Evolutionary conservation across 2,797 vertebrate genomes (phyloP), one percentile per base, ranked within the genome.

Genomic region (Vireo griseus): DNA sequence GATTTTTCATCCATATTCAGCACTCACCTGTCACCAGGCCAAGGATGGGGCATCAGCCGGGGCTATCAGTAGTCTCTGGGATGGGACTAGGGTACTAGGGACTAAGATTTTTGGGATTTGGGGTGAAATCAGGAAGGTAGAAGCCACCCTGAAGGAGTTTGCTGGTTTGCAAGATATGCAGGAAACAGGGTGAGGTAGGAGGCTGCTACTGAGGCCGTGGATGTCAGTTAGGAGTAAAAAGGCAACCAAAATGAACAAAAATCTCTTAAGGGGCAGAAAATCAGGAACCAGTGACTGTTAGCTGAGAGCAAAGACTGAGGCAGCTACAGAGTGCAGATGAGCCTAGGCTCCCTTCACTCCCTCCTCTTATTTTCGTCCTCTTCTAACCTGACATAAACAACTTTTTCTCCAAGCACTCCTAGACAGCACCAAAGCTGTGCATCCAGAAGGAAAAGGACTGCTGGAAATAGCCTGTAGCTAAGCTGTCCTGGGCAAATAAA

Each of bases 381-480:
- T 89, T 92, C 52, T 77, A 83, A 83, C n/a, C 13, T 10, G 0
- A 71, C 45, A 83, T 47, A 83, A 87, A 45, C 65, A 83, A 94
- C 33, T 74, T 91, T 91, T 83, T 86, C 95, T 92, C 65, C 50
- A 88, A 85, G 87, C 19, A 0, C 26, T 87, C 55, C 75, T 22
- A 82, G 91, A 69, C 44, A 57, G 21, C 75, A 87, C 93, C 81
- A 93, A 94, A 74, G 52, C 78, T 92, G 68, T 67, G 72, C 85
- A 91, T 90, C 81, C 68, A 88, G 68, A 96, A 92, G 78, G 75
- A 95, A 95, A 77, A 92, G 13, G 61, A 80, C 84, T 95, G 61
- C 61, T 92, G 68, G 51, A 94, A 94, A 82, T 14, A 87, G 81
- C 75, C 78, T 37, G 65, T 77, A 86, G 89, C 65, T 91, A 87